phyloP scores from a whole-genome alignment of 2,888 invertebrate genomes.

The Operophtera brumata region DNA sequence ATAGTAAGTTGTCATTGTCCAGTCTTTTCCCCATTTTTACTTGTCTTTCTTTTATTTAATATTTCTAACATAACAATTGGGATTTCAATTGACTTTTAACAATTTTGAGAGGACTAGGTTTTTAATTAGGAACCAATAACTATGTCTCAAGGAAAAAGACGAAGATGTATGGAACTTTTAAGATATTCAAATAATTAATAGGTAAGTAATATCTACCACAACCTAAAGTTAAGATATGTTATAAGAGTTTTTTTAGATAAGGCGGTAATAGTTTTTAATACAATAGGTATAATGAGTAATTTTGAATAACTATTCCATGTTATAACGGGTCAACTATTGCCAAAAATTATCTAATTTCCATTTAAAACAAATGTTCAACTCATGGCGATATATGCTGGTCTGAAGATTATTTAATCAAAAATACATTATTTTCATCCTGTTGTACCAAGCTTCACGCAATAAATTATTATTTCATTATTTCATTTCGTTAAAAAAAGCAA shows the following conservation, averaged over 20 bases:
- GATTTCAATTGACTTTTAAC: not conserved
- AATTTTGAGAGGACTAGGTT: constrained; percentile 4
- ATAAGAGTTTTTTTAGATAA: not conserved
- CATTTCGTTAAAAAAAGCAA: no score
- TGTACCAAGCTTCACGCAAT: no score
- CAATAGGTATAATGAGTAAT: no score
- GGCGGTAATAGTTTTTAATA: not conserved
- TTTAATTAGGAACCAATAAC: not conserved
- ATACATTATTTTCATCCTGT: no score
- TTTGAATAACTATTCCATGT: no score
- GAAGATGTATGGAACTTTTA: not conserved
- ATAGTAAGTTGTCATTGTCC: constrained; percentile 46
- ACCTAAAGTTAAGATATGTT: not conserved
- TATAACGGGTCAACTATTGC: not conserved
- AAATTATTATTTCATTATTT: no score
- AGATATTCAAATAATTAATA: not conserved
- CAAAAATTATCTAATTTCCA: not conserved
- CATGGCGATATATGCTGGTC: no score
- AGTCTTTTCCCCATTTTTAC: constrained; percentile 61
- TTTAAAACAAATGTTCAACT: no score
- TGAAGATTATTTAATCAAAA: no score
- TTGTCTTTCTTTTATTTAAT: constrained; percentile 46
- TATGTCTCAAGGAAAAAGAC: not conserved
- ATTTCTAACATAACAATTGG: constrained; percentile 9
- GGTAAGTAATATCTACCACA: not conserved